Base-by-base conservation (phyloP, 2,797 vertebrate genomes). In the Chaetodon trifasciatus region DNA sequence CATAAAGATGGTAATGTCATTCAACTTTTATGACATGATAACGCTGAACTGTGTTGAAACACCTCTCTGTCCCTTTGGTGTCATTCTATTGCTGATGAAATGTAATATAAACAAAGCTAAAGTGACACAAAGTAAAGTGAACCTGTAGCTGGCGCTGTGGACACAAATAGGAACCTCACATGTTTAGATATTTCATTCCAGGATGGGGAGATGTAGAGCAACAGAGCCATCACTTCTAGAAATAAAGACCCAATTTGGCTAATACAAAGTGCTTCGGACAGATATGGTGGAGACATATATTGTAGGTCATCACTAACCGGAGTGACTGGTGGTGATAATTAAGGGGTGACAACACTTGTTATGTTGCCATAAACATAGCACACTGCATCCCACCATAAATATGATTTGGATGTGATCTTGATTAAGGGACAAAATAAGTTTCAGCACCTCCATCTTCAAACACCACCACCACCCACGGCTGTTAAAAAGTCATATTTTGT, bases 211-310 rank as follows among this genome's bases (percentile, higher is more conserved):
- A 39, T 81, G 74, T 49, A 60, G 71, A 78, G 83, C 76, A 84
- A 81, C 52, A 28, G 40, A 82, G 62, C 19, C 70, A 74, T 70
- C 44, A 82, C 70, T 19, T 86, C 19, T 76, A 77, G 74, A 83
- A 71, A 82, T 58, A 74, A 81, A 69, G 40, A 77, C 70, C 73
- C 23, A 74, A 64, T 69, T 83, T 72, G 69, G 68, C 79, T 86
- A 61, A 44, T 63, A 84, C 77, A 87, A 90, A 89, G 91, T 93
- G 90, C 65, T 89, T 82, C 44, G 77, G 75, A 85, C 74, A 73
- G 66, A 53, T 72, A 46, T 42, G 65, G 42, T 53, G 28, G 28
- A 57, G 52, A 77, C n/a, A 65, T 52, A 61, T 68, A 64, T 52
- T 77, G 49, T 53, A 65, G 39, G 62, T 82, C 62, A 37, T 66